A percentile compares a stretch with the other conserved stretches of the same genome.
Evolutionary conservation across 2,888 invertebrate genomes (phyloP).

Genomic region (Aplocera efformata): DNA sequence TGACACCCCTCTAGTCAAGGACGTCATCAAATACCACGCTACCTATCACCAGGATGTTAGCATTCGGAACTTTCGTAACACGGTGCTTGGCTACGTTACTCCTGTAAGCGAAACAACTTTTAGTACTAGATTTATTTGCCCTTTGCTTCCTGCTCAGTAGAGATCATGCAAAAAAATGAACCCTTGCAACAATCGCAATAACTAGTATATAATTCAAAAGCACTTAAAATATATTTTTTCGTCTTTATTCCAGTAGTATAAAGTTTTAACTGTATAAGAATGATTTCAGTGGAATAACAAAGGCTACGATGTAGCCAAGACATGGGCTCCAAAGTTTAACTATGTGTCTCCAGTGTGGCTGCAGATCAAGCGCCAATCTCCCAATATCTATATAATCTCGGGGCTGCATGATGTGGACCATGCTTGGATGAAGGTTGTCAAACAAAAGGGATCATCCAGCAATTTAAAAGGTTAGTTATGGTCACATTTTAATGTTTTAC

Average conservation of each 20-base stretch:
- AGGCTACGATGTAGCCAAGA: conserved; percentile 95
- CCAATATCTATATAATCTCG: conserved; percentile 82
- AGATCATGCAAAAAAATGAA: too few species aligned
- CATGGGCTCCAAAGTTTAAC: conserved; percentile 92
- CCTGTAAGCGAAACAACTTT: conserved; percentile 80
- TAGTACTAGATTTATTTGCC: too few species aligned
- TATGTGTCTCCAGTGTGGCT: conserved; percentile 98
- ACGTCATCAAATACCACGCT: conserved; percentile 88
- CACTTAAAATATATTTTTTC: conserved; percentile 39
- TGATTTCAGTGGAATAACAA: conserved; percentile 97
- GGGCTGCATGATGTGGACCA: conserved; percentile 92
- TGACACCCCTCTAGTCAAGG: conserved; percentile 83
- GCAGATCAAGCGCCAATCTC: conserved; percentile 85
- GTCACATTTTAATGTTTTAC: too few species aligned
- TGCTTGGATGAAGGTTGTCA: conserved; percentile 89
- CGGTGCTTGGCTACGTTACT: conserved; percentile 94
- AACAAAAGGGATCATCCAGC: conserved; percentile 76
- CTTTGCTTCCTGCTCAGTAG: too few species aligned
- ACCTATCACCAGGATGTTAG: conserved; percentile 87
- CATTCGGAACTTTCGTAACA: conserved; percentile 83
- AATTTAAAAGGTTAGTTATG: conserved; percentile 83
- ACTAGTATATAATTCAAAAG: too few species aligned
- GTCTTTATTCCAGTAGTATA: too few species aligned
- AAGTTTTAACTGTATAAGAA: too few species aligned
- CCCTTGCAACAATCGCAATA: too few species aligned